Conservation (phyloP, 1,140 invertebrate species). For the Trichonephila clavipes region DNA sequence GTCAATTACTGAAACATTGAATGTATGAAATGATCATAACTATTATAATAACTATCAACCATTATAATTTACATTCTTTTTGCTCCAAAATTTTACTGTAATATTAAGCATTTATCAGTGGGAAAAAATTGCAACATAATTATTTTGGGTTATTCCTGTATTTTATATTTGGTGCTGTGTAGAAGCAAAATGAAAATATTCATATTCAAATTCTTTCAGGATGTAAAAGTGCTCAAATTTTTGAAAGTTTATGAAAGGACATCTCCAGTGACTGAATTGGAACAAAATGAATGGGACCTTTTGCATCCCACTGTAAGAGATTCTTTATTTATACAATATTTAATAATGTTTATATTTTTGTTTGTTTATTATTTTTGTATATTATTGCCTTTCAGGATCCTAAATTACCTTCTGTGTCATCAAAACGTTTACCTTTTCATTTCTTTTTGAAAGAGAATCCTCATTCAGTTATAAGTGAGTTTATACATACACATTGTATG, state of each 20-base stretch:
- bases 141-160: too few species aligned
- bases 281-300: background rate
- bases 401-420: background rate
- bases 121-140: too few species aligned
- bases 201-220: background rate
- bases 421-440: slow-evolving; percentile 24
- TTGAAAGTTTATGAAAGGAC: slow-evolving; percentile 32
- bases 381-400: background rate
- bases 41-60: too few species aligned
- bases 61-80: too few species aligned
- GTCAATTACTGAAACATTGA: too few species aligned
- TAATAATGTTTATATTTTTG: background rate
- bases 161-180: too few species aligned
- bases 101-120: too few species aligned
- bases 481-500: too few species aligned
- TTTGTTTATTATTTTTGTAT: background rate
- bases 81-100: too few species aligned
- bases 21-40: too few species aligned
- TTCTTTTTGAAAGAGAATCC: background rate
- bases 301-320: slow-evolving; percentile 30
- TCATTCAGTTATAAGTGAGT: slow-evolving; percentile 10
- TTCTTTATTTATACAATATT: background rate
- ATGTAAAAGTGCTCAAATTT: background rate
- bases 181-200: too few species aligned
- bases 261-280: background rate